Evolutionary conservation across 2,888 invertebrate genomes (phyloP).

Genomic region (Hydrotaea diabolus): DNA sequence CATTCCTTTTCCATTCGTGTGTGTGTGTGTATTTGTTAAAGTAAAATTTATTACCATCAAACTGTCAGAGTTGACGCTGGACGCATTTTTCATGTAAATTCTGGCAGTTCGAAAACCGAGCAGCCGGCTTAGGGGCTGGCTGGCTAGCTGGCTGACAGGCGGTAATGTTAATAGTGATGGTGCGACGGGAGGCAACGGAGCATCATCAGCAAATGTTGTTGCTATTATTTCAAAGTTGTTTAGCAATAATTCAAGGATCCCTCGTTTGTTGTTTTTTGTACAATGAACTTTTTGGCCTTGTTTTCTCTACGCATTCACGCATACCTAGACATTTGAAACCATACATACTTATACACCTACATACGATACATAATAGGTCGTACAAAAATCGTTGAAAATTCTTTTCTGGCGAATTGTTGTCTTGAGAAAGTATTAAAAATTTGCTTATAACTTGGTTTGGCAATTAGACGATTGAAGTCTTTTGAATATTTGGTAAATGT

Average conservation of each 20-base stretch:
- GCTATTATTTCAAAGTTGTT: neutral
- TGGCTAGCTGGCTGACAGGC: neutral
- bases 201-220: conserved; percentile 17
- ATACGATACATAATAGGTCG: neutral
- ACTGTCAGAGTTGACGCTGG: conserved; percentile 71
- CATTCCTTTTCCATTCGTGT: conserved; percentile 8
- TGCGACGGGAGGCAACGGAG: neutral
- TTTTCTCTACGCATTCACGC: neutral
- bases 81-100: conserved; percentile 75
- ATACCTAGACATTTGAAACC: neutral
- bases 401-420: no score
- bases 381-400: no score
- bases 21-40: conserved; percentile 39
- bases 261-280: neutral
- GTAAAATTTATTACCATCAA: conserved; percentile 74
- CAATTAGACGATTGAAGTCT: neutral
- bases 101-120: conserved; percentile 32
- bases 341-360: neutral
- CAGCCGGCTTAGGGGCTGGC: neutral
- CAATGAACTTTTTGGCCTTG: neutral
- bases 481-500: neutral
- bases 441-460: neutral
- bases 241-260: conserved; percentile 22
- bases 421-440: neutral
- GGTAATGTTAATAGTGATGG: neutral